Evolutionary conservation across 2,113 vertebrate genomes (phyloP).

Genomic region (Potamarius usumacintae): DNA sequence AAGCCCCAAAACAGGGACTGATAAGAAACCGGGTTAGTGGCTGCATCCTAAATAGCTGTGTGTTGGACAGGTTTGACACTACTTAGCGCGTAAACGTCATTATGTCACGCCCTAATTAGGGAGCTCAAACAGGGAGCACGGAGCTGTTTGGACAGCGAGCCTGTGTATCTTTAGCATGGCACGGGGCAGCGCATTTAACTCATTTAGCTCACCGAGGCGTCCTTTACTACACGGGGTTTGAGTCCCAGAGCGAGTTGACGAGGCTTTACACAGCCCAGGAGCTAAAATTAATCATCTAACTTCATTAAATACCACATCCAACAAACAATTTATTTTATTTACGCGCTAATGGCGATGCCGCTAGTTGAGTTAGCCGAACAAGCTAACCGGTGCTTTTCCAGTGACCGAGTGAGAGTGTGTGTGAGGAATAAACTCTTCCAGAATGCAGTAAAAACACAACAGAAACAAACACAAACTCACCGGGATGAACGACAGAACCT

Average conservation of each 20-base stretch:
- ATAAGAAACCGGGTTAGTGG: neutral
- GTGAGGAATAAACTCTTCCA: neutral
- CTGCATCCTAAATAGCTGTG: neutral
- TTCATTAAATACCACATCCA: neutral
- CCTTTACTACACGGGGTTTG: neutral
- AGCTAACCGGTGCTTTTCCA: constrained; percentile 8
- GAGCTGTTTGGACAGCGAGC: neutral
- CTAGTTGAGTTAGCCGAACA: neutral
- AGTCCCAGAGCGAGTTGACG: neutral
- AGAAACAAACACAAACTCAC: neutral
- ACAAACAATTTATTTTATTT: neutral
- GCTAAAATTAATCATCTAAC: neutral
- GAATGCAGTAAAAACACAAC: neutral
- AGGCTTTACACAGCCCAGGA: neutral
- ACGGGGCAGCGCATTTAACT: neutral
- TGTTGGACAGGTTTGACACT: neutral
- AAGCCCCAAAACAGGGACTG: neutral
- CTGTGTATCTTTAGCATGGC: constrained; percentile 6
- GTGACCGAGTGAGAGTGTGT: neutral
- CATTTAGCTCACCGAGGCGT: neutral
- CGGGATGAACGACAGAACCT: neutral
- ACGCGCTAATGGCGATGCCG: neutral
- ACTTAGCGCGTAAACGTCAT: neutral
- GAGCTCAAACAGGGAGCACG: neutral
- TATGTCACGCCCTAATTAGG: neutral